Conservation (phyloP, 1,140 invertebrate species). For the Drosophila ambigua region DNA sequence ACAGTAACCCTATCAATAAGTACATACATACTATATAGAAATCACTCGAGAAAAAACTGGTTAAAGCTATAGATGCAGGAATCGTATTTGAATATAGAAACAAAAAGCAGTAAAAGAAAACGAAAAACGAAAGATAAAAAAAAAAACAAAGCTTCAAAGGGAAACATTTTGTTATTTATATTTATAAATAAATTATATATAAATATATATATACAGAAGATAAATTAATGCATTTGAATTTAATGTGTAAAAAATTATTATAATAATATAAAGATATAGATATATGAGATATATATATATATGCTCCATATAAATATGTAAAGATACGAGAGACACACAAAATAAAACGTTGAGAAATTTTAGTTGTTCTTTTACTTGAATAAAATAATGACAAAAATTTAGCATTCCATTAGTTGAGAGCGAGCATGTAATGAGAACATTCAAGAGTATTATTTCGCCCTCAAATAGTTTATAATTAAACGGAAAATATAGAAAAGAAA, state of each 20-base stretch:
- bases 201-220: slow-evolving; percentile 58
- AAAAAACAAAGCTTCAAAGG: slow-evolving; percentile 60
- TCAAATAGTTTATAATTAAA: slow-evolving; percentile 36
- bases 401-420: slow-evolving; percentile 45
- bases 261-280: slow-evolving; percentile 53
- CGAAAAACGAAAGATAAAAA: slow-evolving; percentile 28
- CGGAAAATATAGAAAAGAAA: slow-evolving; percentile 42
- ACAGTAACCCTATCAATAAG: slow-evolving; percentile 50
- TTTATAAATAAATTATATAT: slow-evolving; percentile 77
- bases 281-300: slow-evolving; percentile 41
- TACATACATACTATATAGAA: slow-evolving; percentile 37
- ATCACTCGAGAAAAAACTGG: slow-evolving; percentile 37
- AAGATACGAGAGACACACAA: slow-evolving; percentile 60
- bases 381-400: slow-evolving; percentile 19
- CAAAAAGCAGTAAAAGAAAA: slow-evolving; percentile 37
- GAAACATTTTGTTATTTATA: slow-evolving; percentile 81
- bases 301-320: slow-evolving; percentile 49
- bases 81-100: slow-evolving; percentile 64
- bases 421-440: slow-evolving; percentile 34
- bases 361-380: slow-evolving; percentile 34
- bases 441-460: slow-evolving; percentile 46
- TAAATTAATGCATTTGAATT: slow-evolving; percentile 68
- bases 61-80: slow-evolving; percentile 59
- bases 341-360: slow-evolving; percentile 50
- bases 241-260: slow-evolving; percentile 63